Conservation (phyloP, 30 jellyfish, hydroid and myxozoan genomes). For the Hydractinia symbiolongicarpus region DNA sequence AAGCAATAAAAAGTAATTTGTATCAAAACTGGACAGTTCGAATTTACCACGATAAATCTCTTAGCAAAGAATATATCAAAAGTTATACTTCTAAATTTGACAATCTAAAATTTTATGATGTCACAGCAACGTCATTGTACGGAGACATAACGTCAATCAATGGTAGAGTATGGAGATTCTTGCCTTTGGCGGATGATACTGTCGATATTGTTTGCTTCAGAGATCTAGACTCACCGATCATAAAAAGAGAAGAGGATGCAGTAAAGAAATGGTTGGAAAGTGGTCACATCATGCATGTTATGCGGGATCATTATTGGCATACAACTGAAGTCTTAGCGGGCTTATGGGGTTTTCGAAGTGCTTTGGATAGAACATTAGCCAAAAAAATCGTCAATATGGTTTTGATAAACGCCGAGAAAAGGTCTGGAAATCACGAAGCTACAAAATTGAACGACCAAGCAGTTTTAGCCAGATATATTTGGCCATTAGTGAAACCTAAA, state of each 20-base stretch:
- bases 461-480: neutral
- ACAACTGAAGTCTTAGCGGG: neutral
- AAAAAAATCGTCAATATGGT: neutral
- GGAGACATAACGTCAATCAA: neutral
- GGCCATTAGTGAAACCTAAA: neutral
- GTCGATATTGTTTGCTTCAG: slow-evolving; percentile 10
- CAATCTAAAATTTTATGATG: neutral
- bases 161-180: slow-evolving; percentile 18
- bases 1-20: neutral
- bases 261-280: slow-evolving; percentile 11
- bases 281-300: neutral
- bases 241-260: slow-evolving; percentile 9
- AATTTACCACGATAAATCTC: neutral
- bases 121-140: neutral
- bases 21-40: slow-evolving; percentile 11
- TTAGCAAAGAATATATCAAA: too few species aligned
- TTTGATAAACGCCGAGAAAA: neutral
- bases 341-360: slow-evolving; percentile 11
- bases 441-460: neutral
- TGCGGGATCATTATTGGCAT: slow-evolving; percentile 11
- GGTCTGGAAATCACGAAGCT: neutral
- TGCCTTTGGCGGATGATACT: slow-evolving; percentile 10
- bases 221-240: slow-evolving; percentile 18
- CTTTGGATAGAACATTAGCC: neutral
- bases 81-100: neutral